phyloP scores from a whole-genome alignment of 2,113 vertebrate species.

The Lophura nycthemera region DNA sequence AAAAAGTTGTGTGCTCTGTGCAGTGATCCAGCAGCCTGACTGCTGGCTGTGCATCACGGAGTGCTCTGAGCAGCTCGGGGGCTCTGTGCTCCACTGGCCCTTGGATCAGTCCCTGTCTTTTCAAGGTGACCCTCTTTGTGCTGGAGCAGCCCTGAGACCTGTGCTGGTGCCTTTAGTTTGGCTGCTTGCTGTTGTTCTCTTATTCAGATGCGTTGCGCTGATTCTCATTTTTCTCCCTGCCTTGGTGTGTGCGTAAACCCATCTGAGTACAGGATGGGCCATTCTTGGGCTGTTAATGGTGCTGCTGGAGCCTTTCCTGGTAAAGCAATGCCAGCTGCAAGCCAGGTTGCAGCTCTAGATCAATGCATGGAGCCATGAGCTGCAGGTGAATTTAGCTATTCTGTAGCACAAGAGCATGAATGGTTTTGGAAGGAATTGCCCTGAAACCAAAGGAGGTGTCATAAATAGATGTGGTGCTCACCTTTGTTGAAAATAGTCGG shows the following conservation, averaged over 20 bases:
- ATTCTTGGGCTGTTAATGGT: rapidly evolving
- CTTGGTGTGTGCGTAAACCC: not conserved
- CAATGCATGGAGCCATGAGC: not conserved
- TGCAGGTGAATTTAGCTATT: not conserved
- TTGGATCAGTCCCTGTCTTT: not conserved
- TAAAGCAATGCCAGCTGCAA: not conserved
- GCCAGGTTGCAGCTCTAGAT: not conserved
- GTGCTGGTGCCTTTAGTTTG: not conserved
- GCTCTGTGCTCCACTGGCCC: not conserved
- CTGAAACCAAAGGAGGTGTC: not conserved
- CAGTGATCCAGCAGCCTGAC: not conserved
- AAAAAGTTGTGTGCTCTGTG: not conserved
- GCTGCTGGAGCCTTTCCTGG: not conserved
- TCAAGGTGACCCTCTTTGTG: conserved; percentile 46
- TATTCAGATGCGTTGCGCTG: rapidly evolving
- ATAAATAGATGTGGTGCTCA: not conserved
- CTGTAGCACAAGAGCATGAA: rapidly evolving
- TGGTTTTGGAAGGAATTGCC: not conserved
- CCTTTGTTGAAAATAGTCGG: not conserved
- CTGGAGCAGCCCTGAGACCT: not conserved
- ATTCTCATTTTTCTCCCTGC: rapidly evolving
- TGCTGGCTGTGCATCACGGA: rapidly evolving
- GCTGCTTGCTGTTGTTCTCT: not conserved
- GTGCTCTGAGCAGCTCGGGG: not conserved
- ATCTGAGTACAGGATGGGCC: rapidly evolving